These are phyloP conservation scores for Bellardia pandia DNA, from an alignment of 2,888 invertebrate species.

Conservation along the genomic window DNA sequence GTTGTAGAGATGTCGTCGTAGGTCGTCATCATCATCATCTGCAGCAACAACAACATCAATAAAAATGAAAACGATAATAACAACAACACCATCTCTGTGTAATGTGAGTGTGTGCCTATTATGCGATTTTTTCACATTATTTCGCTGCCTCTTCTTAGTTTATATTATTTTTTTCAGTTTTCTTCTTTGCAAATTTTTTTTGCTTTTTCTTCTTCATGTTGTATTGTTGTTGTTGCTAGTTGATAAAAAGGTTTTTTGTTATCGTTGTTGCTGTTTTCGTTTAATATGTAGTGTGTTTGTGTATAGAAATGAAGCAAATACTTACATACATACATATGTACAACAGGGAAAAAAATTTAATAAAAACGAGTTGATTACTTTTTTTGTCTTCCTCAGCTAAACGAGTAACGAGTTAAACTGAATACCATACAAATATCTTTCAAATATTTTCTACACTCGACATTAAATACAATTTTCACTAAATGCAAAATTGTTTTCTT, in stretches of 20 bases:
- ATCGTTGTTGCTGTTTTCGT: slow-evolving; percentile 33
- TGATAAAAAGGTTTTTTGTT: slow-evolving; percentile 52
- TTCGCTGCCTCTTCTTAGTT: slow-evolving; percentile 43
- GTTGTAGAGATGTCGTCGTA: slow-evolving; percentile 68
- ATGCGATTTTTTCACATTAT: slow-evolving; percentile 62
- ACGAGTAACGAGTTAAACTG: slow-evolving; percentile 62
- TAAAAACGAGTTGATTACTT: slow-evolving; percentile 68
- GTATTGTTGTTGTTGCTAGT: slow-evolving; percentile 38
- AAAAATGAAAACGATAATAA: slow-evolving; percentile 29
- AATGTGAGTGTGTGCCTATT: slow-evolving; percentile 54
- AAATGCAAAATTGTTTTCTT: not conserved
- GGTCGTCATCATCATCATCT: slow-evolving; percentile 62
- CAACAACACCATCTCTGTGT: slow-evolving; percentile 56
- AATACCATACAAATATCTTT: slow-evolving; percentile 13
- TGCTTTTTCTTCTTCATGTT: not conserved
- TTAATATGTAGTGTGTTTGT: slow-evolving; percentile 29
- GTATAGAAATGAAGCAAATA: slow-evolving; percentile 5
- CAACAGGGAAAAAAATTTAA: slow-evolving; percentile 27
- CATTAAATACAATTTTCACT: slow-evolving; percentile 17
- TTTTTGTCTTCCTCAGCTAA: slow-evolving; percentile 45
- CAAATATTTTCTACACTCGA: slow-evolving; percentile 20
- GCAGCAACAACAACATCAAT: slow-evolving; percentile 44
- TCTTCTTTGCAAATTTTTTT: slow-evolving; percentile 64
- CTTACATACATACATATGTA: not conserved
- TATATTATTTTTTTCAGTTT: slow-evolving; percentile 46